Percentiles rank a stretch among this genome's conserved stretches.
Evolutionary conservation across 2,888 invertebrate species (phyloP).

Genomic region (Monochamus alternatus): DNA sequence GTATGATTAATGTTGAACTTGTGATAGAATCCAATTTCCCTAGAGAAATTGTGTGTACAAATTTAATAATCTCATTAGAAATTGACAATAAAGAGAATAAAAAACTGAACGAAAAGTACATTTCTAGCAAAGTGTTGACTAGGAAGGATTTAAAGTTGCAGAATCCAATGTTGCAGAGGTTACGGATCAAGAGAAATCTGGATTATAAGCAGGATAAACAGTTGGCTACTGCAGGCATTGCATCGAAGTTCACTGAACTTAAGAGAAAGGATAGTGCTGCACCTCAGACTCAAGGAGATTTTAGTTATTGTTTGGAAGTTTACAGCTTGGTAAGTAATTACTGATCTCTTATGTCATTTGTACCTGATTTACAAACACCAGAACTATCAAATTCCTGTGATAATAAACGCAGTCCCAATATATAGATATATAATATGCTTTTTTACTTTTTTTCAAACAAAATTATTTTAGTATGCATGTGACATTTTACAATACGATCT

Average conservation of each 20-base stretch:
- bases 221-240: slow-evolving; percentile 82
- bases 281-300: slow-evolving; percentile 57
- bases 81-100: slow-evolving; percentile 61
- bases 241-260: slow-evolving; percentile 76
- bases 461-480: too few relatives aligned
- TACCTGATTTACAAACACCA: too few relatives aligned
- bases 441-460: too few relatives aligned
- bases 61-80: slow-evolving; percentile 75
- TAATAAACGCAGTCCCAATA: too few relatives aligned
- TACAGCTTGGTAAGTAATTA: slow-evolving; percentile 61
- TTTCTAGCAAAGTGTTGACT: slow-evolving; percentile 72
- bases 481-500: too few relatives aligned
- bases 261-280: slow-evolving; percentile 79
- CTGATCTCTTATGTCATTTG: not conserved
- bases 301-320: slow-evolving; percentile 61
- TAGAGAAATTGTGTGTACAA: slow-evolving; percentile 78
- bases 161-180: slow-evolving; percentile 75
- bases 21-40: slow-evolving; percentile 77
- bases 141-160: slow-evolving; percentile 76
- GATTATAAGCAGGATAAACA: slow-evolving; percentile 89
- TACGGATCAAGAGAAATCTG: slow-evolving; percentile 80
- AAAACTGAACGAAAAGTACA: slow-evolving; percentile 57
- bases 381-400: too few relatives aligned
- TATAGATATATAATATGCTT: too few relatives aligned
- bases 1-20: slow-evolving; percentile 73